These are phyloP conservation scores for Isaurus tuberculatus DNA, from an alignment of 92 coral and sea anemone species.

Conservation along the genomic window DNA sequence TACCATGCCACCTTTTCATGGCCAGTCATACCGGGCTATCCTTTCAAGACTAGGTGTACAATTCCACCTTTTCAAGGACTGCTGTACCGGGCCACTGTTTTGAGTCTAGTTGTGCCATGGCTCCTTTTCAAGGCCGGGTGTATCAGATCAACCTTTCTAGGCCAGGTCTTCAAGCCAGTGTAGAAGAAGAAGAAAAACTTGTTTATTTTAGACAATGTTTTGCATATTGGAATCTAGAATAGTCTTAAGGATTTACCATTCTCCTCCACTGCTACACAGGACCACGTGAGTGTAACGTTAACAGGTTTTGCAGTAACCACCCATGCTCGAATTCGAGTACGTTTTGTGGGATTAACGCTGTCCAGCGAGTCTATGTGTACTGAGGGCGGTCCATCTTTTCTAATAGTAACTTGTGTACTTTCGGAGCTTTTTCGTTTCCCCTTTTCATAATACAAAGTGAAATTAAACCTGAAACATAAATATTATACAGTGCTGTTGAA, in stretches of 20 bases:
- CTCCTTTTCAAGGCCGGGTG: too few species aligned
- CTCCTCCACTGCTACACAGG: slow-evolving; percentile 19
- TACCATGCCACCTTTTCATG: too few species aligned
- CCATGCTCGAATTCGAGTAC: slow-evolving; percentile 14
- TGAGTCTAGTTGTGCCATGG: too few species aligned
- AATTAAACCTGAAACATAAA: slow-evolving; percentile 3
- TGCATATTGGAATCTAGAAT: background rate
- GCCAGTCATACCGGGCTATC: too few species aligned
- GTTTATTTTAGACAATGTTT: background rate
- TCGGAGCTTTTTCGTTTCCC: slow-evolving; percentile 8
- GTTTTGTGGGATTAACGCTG: background rate
- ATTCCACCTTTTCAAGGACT: too few species aligned
- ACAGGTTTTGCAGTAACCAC: slow-evolving; percentile 1
- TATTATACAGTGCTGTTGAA: background rate
- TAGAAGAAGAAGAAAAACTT: background rate
- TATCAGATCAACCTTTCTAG: too few species aligned
- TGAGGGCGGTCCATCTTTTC: background rate
- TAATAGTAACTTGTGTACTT: background rate
- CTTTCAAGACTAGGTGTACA: too few species aligned
- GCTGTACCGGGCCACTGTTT: too few species aligned
- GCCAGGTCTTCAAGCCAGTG: background rate
- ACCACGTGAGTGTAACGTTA: slow-evolving; percentile 35
- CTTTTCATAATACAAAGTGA: slow-evolving; percentile 17
- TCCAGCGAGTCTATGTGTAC: slow-evolving; percentile 14
- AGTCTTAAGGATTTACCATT: slow-evolving; percentile 2